These are phyloP conservation scores for Nemapogon koenigi DNA, from an alignment of 2,888 invertebrate species.

Conservation along the genomic window DNA sequence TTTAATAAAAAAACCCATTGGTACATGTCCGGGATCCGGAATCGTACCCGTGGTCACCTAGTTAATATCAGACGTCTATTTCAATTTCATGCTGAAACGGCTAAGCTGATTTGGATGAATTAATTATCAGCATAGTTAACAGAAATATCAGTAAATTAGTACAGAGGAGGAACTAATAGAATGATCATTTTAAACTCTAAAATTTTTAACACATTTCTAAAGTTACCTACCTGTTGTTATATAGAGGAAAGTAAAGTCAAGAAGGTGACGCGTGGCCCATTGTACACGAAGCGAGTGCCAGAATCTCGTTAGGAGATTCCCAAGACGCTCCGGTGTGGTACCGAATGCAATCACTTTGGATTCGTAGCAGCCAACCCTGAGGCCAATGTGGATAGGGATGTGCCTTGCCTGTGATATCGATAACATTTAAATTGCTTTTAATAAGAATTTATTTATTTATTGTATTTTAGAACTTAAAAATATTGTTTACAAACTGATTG, in stretches of 20 bases:
- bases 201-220: no score
- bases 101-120: no score
- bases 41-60: no score
- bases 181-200: no score
- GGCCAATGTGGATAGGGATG: conserved; percentile 8
- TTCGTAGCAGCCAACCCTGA: conserved; percentile 5
- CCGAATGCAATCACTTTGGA: conserved; percentile 9
- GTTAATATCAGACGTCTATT: no score
- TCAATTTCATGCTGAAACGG: no score
- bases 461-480: neutral
- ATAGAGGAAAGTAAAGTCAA: conserved; percentile 5
- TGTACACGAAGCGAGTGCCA: conserved; percentile 8
- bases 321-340: conserved; percentile 8
- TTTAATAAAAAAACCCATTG: no score
- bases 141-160: no score
- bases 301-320: conserved; percentile 8
- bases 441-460: neutral
- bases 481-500: neutral
- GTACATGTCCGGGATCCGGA: no score
- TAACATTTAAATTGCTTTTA: conserved; percentile 1
- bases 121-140: no score
- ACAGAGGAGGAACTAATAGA: no score
- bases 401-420: conserved; percentile 1
- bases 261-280: conserved; percentile 7
- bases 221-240: no score